Percentiles rank a stretch among this genome's conserved stretches.
Evolutionary conservation across 1,140 invertebrate genomes (phyloP).

Genomic region (Bombus pascuorum): DNA sequence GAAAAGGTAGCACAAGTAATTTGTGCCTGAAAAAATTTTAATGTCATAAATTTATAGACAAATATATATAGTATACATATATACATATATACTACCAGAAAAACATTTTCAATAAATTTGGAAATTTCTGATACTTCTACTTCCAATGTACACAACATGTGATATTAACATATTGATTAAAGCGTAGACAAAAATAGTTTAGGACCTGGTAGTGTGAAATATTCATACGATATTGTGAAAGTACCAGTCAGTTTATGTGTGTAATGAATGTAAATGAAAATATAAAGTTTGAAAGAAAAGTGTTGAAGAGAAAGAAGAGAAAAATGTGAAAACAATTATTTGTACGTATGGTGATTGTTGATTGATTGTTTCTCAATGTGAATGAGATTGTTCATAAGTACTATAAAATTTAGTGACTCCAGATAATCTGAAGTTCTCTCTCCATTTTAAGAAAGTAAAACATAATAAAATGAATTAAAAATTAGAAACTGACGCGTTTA

Average conservation of each 20-base stretch:
- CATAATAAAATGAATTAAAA: conserved; percentile 45
- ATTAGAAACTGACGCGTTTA: conserved; percentile 44
- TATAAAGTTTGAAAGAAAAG: conserved; percentile 27
- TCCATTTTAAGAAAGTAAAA: conserved; percentile 29
- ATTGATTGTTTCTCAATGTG: conserved; percentile 53
- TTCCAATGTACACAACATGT: conserved; percentile 58
- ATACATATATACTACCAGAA: conserved; percentile 21
- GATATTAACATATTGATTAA: conserved; percentile 51
- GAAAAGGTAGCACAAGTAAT: conserved; percentile 33
- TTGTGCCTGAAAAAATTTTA: conserved; percentile 50
- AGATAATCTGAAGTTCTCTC: conserved; percentile 2
- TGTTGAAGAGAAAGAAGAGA: conserved; percentile 12
- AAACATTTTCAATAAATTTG: conserved; percentile 42
- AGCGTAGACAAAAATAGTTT: conserved; percentile 35
- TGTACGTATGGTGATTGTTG: conserved; percentile 53
- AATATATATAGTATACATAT: background rate
- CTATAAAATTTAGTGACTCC: conserved; percentile 29
- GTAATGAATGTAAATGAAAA: conserved; percentile 47
- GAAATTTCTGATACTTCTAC: conserved; percentile 53
- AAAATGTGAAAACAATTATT: conserved; percentile 39
- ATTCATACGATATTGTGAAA: conserved; percentile 29
- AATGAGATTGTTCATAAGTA: conserved; percentile 37
- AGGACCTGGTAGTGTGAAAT: conserved; percentile 24
- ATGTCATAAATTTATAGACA: conserved; percentile 48
- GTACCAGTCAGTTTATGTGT: conserved; percentile 34